These are phyloP conservation scores for Nautilus pompilius DNA, from an alignment of 1,140 invertebrate genomes.

Conservation along the genomic window DNA sequence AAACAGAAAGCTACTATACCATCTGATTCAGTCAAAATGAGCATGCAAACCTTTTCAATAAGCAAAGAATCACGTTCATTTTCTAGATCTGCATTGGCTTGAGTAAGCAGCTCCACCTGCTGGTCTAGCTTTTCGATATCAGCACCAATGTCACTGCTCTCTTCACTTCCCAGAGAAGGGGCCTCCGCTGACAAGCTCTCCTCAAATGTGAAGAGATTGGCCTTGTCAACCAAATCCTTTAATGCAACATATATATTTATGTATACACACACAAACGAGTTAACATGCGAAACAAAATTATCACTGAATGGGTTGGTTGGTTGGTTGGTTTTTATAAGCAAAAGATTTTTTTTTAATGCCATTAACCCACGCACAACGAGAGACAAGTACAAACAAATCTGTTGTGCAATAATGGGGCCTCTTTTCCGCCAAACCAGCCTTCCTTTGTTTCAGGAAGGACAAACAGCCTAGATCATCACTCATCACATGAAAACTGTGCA, in stretches of 20 bases:
- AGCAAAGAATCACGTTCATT: conserved; percentile 31
- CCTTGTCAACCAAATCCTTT: conserved; percentile 1
- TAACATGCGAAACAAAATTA: neutral
- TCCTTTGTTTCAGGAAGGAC: no score
- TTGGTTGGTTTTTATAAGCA: no score
- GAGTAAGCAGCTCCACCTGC: conserved; percentile 29
- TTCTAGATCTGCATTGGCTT: conserved; percentile 32
- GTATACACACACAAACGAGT: neutral
- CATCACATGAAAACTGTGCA: no score
- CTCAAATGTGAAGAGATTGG: neutral
- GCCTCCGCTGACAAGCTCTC: neutral
- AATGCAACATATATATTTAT: neutral
- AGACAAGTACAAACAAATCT: no score
- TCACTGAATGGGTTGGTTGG: neutral
- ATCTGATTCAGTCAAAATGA: no score
- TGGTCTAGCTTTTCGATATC: conserved; percentile 19
- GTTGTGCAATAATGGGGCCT: no score
- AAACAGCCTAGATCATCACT: no score
- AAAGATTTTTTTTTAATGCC: no score
- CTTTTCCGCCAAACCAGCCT: no score
- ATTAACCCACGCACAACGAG: no score
- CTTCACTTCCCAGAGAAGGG: neutral
- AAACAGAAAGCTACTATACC: no score
- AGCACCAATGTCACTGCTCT: neutral
- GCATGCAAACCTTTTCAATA: conserved; percentile 24